A percentile compares a stretch with the other conserved stretches of the same genome.
Evolutionary conservation across 2,113 vertebrate species (phyloP).

Genomic region (human): DNA sequence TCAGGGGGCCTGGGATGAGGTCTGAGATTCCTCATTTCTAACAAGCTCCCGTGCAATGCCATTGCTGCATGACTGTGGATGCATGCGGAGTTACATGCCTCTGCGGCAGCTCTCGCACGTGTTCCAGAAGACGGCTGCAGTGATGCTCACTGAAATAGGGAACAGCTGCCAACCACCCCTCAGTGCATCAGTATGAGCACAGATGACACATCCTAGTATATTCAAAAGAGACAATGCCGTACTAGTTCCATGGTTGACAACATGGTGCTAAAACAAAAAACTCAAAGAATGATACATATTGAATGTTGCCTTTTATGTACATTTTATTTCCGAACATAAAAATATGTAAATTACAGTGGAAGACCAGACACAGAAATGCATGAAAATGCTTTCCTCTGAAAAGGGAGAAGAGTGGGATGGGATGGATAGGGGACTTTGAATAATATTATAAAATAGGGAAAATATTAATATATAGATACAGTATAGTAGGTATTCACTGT

Average conservation of each 20-base stretch:
- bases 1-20: not conserved
- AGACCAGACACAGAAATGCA: not conserved
- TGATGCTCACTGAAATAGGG: not conserved
- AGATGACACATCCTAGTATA: not conserved
- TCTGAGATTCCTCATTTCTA: not conserved
- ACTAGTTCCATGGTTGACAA: not conserved
- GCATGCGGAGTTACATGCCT: not conserved
- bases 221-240: not conserved
- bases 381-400: not conserved
- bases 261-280: not conserved
- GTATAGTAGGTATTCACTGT: not conserved
- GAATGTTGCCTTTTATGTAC: not conserved
- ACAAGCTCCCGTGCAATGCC: not conserved
- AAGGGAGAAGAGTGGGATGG: not conserved
- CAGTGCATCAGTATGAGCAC: not conserved
- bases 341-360: not conserved
- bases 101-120: not conserved
- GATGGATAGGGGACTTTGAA: not conserved
- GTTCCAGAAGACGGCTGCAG: not conserved
- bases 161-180: not conserved
- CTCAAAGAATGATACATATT: not conserved
- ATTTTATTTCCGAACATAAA: constrained; percentile 8
- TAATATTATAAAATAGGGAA: not conserved
- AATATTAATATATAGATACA: not conserved
- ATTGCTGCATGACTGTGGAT: not conserved